These are phyloP conservation scores for Micropoecilia bifurca DNA, from an alignment of 2,797 vertebrate genomes.

Conservation along the genomic window DNA sequence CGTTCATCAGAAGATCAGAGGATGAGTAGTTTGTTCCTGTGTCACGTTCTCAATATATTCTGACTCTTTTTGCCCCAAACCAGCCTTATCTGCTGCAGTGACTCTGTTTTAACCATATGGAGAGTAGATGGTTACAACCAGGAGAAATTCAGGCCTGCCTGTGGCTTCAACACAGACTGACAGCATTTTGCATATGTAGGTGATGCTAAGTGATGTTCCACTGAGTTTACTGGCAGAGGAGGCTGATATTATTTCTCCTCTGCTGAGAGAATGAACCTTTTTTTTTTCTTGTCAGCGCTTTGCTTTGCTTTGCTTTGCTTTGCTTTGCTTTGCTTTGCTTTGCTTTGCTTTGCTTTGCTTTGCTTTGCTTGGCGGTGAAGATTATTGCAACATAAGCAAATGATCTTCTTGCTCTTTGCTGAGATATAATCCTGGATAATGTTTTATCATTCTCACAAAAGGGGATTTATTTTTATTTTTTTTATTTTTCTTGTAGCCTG, in stretches of 20 bases:
- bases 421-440: background rate
- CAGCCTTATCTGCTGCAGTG: slow-evolving; percentile 1
- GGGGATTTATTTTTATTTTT: background rate
- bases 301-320: slow-evolving; percentile 45
- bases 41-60: background rate
- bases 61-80: background rate
- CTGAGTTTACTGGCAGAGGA: slow-evolving; percentile 67
- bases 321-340: slow-evolving; percentile 53
- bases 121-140: background rate
- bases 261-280: slow-evolving; percentile 30
- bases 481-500: background rate
- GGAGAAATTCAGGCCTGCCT: slow-evolving; percentile 19
- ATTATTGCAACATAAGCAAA: slow-evolving; percentile 14
- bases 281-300: slow-evolving; percentile 54
- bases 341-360: slow-evolving; percentile 45
- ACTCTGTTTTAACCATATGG: background rate
- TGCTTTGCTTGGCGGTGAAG: slow-evolving; percentile 27
- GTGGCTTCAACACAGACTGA: slow-evolving; percentile 30
- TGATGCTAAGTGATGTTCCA: slow-evolving; percentile 48
- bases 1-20: slow-evolving; percentile 20
- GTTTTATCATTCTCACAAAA: background rate
- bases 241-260: slow-evolving; percentile 28
- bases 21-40: slow-evolving; percentile 62
- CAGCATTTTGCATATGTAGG: slow-evolving; percentile 32
- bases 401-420: background rate